phyloP scores from a whole-genome alignment of 2,888 invertebrate genomes.

The Pedicia rivosa region DNA sequence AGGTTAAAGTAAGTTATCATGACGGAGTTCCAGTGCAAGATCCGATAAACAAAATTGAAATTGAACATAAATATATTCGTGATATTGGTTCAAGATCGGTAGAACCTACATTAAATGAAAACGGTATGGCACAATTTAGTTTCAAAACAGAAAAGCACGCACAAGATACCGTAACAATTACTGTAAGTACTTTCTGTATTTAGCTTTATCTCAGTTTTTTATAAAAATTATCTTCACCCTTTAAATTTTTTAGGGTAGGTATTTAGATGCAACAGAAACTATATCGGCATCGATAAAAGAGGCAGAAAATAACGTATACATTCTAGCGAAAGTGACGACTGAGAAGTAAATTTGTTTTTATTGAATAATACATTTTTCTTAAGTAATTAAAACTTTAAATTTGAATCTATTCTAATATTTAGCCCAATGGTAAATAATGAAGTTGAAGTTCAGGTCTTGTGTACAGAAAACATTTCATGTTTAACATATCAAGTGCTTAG shows the following conservation, averaged over 20 bases:
- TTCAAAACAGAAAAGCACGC: too few species aligned
- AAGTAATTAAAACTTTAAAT: too few species aligned
- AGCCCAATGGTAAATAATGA: constrained; percentile 46
- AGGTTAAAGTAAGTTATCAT: constrained; percentile 51
- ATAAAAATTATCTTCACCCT: too few species aligned
- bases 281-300: too few species aligned
- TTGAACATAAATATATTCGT: constrained; percentile 5
- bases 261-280: constrained; percentile 51
- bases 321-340: constrained; percentile 38
- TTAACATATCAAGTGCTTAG: constrained; percentile 66
- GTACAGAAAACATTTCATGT: constrained; percentile 55
- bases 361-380: too few species aligned
- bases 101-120: constrained; percentile 44
- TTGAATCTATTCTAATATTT: too few species aligned
- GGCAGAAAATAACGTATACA: constrained; percentile 37
- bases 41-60: constrained; percentile 35
- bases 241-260: too few species aligned
- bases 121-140: constrained; percentile 47
- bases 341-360: too few species aligned
- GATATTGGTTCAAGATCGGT: too few species aligned
- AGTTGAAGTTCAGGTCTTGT: constrained; percentile 55
- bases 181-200: too few species aligned
- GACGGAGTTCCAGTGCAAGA: constrained; percentile 50
- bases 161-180: too few species aligned
- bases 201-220: too few species aligned